Conservation (phyloP, 2,797 vertebrate genomes). For the Cheirogaleus major region DNA sequence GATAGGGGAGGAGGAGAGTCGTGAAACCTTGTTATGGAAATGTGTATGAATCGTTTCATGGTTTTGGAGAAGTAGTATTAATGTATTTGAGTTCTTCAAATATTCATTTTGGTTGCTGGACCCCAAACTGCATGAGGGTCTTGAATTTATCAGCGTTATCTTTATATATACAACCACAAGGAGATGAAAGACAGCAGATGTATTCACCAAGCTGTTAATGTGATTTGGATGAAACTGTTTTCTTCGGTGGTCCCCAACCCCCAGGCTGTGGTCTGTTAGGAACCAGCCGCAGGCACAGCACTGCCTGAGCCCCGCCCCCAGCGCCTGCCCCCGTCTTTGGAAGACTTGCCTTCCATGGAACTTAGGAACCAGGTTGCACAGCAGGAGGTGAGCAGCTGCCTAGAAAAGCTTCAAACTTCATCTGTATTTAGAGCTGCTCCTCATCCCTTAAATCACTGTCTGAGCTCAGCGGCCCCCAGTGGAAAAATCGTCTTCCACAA, state of each 20-base stretch:
- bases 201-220: background rate
- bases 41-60: background rate
- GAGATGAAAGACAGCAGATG: background rate
- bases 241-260: background rate
- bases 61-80: background rate
- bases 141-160: background rate
- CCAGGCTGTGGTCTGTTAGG: too few relatives aligned
- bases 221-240: background rate
- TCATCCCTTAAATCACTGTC: too few relatives aligned
- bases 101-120: background rate
- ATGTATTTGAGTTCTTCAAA: background rate
- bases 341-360: too few relatives aligned
- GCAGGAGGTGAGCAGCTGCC: too few relatives aligned
- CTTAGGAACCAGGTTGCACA: too few relatives aligned
- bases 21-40: background rate
- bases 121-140: background rate
- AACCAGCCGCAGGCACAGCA: too few relatives aligned
- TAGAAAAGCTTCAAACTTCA: too few relatives aligned
- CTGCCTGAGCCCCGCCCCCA: too few relatives aligned
- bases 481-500: too few relatives aligned
- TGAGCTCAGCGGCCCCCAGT: too few relatives aligned
- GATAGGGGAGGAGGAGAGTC: background rate
- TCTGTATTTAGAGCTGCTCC: too few relatives aligned
- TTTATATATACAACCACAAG: background rate
- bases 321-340: too few relatives aligned